Percentiles rank a stretch among this genome's conserved stretches.
Conservation (phyloP, 2,888 invertebrate genomes). For the Ommatoiulus sabulosus region DNA sequence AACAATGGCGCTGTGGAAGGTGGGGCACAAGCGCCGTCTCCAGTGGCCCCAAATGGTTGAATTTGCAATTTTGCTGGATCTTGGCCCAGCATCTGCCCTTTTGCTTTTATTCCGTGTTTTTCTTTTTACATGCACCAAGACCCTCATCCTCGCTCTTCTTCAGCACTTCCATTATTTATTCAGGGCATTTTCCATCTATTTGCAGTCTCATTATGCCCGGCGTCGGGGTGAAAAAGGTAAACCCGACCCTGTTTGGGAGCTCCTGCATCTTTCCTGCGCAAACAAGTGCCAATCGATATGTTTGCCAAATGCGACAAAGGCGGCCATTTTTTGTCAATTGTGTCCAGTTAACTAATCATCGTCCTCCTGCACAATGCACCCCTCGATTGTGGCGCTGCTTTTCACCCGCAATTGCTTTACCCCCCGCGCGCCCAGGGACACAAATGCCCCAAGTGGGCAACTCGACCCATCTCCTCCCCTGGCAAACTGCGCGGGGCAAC, state of each 20-base stretch:
- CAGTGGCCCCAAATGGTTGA: conserved; percentile 16
- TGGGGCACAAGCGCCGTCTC: neutral
- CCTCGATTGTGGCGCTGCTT: neutral
- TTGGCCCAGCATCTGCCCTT: conserved; percentile 1
- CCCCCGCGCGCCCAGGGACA: neutral
- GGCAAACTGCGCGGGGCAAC: conserved; percentile 25
- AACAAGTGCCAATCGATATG: conserved; percentile 48
- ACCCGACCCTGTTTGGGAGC: conserved; percentile 15
- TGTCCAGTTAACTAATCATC: conserved; percentile 48
- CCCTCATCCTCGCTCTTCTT: neutral
- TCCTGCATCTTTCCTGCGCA: neutral
- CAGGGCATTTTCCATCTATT: conserved; percentile 20
- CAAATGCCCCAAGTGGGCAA: conserved; percentile 30
- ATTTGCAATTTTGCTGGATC: conserved; percentile 16
- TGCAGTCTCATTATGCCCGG: conserved; percentile 33
- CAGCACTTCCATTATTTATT: conserved; percentile 26
- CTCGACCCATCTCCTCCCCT: conserved; percentile 45
- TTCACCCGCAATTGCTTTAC: conserved; percentile 12
- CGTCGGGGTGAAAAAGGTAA: conserved; percentile 13
- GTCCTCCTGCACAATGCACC: conserved; percentile 18
- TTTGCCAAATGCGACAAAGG: conserved; percentile 13
- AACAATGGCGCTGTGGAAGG: neutral
- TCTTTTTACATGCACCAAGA: neutral
- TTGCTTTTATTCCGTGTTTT: neutral
- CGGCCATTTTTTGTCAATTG: conserved; percentile 42